phyloP scores from a whole-genome alignment of 2,797 vertebrate species.

The Perodicticus potto region DNA sequence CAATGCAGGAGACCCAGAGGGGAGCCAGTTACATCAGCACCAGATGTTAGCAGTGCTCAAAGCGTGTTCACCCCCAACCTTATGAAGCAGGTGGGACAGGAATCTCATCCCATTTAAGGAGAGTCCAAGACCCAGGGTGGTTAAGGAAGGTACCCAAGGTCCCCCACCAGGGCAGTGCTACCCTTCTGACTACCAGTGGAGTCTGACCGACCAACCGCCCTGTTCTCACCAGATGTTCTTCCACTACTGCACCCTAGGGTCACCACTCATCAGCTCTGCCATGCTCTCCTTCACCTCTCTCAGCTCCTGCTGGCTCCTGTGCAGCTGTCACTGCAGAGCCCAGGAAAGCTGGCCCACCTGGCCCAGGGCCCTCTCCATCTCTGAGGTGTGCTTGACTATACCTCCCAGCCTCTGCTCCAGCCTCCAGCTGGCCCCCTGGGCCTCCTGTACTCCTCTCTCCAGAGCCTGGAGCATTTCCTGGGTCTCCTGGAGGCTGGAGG shows the following conservation, averaged over 20 bases:
- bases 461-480: not conserved
- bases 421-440: slow-evolving; percentile 65
- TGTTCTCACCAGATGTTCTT: slow-evolving; percentile 82
- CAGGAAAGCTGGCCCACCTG: slow-evolving; percentile 59
- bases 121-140: not conserved
- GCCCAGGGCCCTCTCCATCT: slow-evolving; percentile 75
- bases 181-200: not conserved
- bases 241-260: slow-evolving; percentile 78
- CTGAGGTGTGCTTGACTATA: slow-evolving; percentile 68
- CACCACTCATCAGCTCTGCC: slow-evolving; percentile 77
- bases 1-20: accelerated
- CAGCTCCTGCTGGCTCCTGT: slow-evolving; percentile 78
- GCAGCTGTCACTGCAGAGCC: slow-evolving; percentile 72
- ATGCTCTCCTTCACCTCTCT: slow-evolving; percentile 79
- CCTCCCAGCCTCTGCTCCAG: slow-evolving; percentile 79
- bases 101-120: accelerated
- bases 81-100: not conserved
- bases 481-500: not conserved
- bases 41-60: too few species aligned
- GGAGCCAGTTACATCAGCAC: not conserved
- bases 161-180: not conserved
- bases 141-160: not conserved
- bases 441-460: slow-evolving; percentile 65
- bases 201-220: not conserved
- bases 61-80: accelerated